These are phyloP conservation scores for Plecotus auritus DNA, from an alignment of 2,113 vertebrate species.

Conservation along the genomic window DNA sequence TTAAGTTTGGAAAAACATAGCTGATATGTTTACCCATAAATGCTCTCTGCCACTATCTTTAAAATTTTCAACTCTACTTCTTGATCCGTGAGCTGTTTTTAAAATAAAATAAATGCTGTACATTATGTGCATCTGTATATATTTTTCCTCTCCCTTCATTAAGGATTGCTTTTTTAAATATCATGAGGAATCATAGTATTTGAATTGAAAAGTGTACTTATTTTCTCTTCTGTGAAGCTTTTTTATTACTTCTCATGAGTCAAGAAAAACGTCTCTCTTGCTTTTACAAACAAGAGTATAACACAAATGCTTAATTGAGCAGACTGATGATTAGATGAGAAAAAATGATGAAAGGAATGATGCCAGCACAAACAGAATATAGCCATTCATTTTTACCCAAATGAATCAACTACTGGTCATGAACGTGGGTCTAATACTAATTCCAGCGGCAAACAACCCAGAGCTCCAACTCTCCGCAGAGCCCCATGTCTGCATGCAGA, in stretches of 20 bases:
- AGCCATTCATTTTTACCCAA: not conserved
- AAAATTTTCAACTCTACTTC: not conserved
- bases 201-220: not conserved
- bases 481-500: not conserved
- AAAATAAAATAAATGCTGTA: slow-evolving; percentile 31
- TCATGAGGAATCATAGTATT: not conserved
- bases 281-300: slow-evolving; percentile 54
- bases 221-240: not conserved
- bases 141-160: not conserved
- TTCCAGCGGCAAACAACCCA: slow-evolving; percentile 39
- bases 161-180: not conserved
- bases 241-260: slow-evolving; percentile 20
- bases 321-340: slow-evolving; percentile 56
- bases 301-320: slow-evolving; percentile 65
- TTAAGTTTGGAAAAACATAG: not conserved
- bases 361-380: slow-evolving; percentile 45
- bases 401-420: slow-evolving; percentile 44
- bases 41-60: not conserved
- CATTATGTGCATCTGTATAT: not conserved
- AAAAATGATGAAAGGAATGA: slow-evolving; percentile 64
- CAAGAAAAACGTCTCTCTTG: slow-evolving; percentile 41
- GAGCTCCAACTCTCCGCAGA: slow-evolving; percentile 40
- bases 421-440: slow-evolving; percentile 35
- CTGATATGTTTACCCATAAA: not conserved
- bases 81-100: not conserved